Percentiles rank a stretch among this genome's conserved stretches.
These are phyloP conservation scores for Sinodicranocentrus sp. DNA, from an alignment of 2,888 invertebrate species.

Conservation along the genomic window DNA sequence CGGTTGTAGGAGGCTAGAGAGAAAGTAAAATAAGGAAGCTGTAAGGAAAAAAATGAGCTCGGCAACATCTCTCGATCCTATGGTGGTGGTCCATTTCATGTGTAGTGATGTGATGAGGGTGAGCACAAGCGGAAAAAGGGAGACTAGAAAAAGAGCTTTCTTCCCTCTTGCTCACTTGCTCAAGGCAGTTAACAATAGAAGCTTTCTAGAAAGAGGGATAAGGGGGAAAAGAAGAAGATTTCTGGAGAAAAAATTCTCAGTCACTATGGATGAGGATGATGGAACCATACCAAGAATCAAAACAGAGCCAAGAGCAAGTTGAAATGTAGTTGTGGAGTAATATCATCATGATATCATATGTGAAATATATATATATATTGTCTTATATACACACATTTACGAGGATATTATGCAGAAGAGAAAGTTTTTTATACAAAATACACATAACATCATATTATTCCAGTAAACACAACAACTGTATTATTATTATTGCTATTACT, in stretches of 20 bases:
- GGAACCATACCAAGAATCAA: constrained; percentile 6
- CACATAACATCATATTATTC: constrained; percentile 12
- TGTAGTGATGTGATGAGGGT: constrained; percentile 17
- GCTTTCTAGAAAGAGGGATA: background rate
- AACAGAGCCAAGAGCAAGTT: constrained; percentile 11
- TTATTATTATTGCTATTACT: constrained; percentile 1
- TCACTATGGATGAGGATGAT: too few species aligned
- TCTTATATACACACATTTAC: too few species aligned
- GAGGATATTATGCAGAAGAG: too few species aligned
- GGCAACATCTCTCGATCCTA: background rate
- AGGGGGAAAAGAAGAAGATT: too few species aligned
- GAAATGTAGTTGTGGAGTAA: background rate
- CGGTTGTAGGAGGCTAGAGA: too few species aligned
- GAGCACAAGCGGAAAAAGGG: constrained; percentile 15
- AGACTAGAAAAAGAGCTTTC: background rate
- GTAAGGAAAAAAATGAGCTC: background rate
- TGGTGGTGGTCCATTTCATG: background rate
- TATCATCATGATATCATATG: too few species aligned
- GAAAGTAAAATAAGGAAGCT: too few species aligned
- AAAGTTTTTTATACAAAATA: background rate
- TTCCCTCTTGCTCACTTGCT: background rate
- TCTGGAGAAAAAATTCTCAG: too few species aligned
- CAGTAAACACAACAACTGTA: constrained; percentile 13
- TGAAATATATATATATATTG: too few species aligned
- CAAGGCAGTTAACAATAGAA: constrained; percentile 19